Evolutionary conservation across 2,888 invertebrate genomes (phyloP).

Genomic region (Isoperla grammatica): DNA sequence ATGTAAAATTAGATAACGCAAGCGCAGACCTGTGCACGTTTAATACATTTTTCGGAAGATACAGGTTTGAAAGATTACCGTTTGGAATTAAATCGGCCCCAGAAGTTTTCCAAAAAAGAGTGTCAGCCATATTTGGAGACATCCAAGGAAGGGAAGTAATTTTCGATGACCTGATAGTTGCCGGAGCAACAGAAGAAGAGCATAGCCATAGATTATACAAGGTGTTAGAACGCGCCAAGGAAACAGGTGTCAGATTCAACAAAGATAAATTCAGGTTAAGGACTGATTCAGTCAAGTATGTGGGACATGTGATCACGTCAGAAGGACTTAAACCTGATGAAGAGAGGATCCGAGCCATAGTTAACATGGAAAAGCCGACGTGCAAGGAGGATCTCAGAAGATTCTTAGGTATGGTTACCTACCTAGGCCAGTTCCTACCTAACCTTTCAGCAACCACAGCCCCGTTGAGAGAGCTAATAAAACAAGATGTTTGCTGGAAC

Average conservation of each 20-base stretch:
- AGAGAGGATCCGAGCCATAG: no score
- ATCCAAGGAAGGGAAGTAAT: conserved; percentile 38
- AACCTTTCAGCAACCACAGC: no score
- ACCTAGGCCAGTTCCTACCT: no score
- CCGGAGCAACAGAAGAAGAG: conserved; percentile 24
- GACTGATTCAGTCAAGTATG: no score
- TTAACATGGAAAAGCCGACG: no score
- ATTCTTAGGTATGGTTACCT: not conserved
- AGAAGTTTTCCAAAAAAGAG: conserved; percentile 23
- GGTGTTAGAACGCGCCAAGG: conserved; percentile 26
- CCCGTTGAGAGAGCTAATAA: no score
- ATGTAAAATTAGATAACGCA: conserved; percentile 21
- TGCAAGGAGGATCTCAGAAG: no score
- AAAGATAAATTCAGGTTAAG: not conserved
- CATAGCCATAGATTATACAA: conserved; percentile 11
- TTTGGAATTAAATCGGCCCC: conserved; percentile 21
- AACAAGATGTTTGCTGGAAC: no score
- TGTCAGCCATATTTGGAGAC: conserved; percentile 37
- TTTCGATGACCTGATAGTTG: conserved; percentile 39
- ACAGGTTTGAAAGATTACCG: conserved; percentile 21
- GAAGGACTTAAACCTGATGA: no score
- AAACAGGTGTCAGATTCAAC: conserved; percentile 35
- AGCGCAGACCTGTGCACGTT: conserved; percentile 24
- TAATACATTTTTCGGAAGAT: conserved; percentile 25
- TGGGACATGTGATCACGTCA: not conserved